Percentiles rank a stretch among this genome's conserved stretches.
Evolutionary conservation across 1,140 invertebrate species (phyloP).

Genomic region (Camponotus pennsylvanicus): DNA sequence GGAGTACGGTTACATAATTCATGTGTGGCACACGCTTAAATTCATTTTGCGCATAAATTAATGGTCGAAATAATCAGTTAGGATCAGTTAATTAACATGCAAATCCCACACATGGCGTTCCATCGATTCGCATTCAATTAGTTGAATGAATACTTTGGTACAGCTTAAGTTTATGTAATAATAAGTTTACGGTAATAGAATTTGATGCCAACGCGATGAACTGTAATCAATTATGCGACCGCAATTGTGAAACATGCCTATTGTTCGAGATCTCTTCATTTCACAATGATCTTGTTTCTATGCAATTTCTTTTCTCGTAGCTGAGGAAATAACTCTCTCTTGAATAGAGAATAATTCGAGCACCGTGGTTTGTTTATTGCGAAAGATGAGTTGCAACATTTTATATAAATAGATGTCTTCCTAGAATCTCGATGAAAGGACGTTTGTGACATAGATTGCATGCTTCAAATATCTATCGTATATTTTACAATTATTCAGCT

Average conservation of each 20-base stretch:
- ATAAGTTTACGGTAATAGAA: constrained; percentile 58
- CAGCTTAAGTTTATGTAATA: constrained; percentile 65
- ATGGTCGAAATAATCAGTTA: constrained; percentile 44
- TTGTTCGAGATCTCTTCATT: constrained; percentile 58
- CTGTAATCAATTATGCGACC: constrained; percentile 67
- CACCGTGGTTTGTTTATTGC: constrained; percentile 14
- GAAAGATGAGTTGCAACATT: constrained; percentile 29
- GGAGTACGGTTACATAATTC: constrained; percentile 37
- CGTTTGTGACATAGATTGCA: not conserved
- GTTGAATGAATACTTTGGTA: constrained; percentile 56
- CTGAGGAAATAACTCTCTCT: constrained; percentile 60
- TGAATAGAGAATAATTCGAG: constrained; percentile 21
- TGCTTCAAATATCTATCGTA: not conserved
- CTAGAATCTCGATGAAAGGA: not conserved
- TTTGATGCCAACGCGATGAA: constrained; percentile 15
- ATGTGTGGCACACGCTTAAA: constrained; percentile 33
- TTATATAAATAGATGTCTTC: not conserved
- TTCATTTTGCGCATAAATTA: constrained; percentile 28
- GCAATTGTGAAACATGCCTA: constrained; percentile 66
- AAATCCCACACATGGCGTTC: constrained; percentile 66
- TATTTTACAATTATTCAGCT: not conserved
- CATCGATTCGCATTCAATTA: constrained; percentile 70
- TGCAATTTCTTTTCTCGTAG: constrained; percentile 25
- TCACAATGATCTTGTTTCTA: constrained; percentile 47
- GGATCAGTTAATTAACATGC: constrained; percentile 71